Percentiles rank a stretch among this genome's conserved stretches.
These are phyloP conservation scores for Zaprionus bogoriensis DNA, from an alignment of 2,888 invertebrate species.

Conservation along the genomic window DNA sequence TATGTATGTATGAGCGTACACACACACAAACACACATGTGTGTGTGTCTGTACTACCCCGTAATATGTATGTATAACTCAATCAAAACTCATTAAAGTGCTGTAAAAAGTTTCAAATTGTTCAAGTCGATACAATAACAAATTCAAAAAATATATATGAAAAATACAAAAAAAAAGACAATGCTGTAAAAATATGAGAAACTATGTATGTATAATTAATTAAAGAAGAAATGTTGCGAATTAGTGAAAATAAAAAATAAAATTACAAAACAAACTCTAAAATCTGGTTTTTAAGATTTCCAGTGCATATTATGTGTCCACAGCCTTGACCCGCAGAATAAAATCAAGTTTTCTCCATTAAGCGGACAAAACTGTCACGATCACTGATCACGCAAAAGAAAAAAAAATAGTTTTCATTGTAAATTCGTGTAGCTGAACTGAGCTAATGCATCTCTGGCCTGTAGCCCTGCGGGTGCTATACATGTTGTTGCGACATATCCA, in stretches of 20 bases:
- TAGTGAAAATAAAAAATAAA: conserved; percentile 65
- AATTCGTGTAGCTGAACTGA: too few relatives aligned
- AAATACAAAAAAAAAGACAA: conserved; percentile 37
- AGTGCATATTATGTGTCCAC: too few relatives aligned
- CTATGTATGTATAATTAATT: conserved; percentile 70
- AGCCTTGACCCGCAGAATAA: too few relatives aligned
- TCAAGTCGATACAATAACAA: conserved; percentile 47
- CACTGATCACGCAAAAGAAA: too few relatives aligned
- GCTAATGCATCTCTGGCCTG: too few relatives aligned
- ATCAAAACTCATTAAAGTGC: conserved; percentile 52
- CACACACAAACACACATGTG: neutral
- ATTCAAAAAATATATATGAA: conserved; percentile 15
- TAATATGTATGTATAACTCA: conserved; percentile 8
- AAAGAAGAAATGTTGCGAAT: conserved; percentile 64
- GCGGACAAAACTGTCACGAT: too few relatives aligned
- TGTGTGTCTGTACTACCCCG: neutral
- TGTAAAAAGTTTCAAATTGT: conserved; percentile 70
- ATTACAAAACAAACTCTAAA: conserved; percentile 17
- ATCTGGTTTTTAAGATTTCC: neutral
- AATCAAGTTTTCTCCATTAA: too few relatives aligned
- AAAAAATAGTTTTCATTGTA: too few relatives aligned
- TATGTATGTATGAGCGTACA: conserved; percentile 1
- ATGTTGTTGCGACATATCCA: too few relatives aligned
- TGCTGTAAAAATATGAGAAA: conserved; percentile 66
- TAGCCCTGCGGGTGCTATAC: too few relatives aligned